Base-by-base conservation (phyloP, 2,888 invertebrate species). In the Acronicta leporina region DNA sequence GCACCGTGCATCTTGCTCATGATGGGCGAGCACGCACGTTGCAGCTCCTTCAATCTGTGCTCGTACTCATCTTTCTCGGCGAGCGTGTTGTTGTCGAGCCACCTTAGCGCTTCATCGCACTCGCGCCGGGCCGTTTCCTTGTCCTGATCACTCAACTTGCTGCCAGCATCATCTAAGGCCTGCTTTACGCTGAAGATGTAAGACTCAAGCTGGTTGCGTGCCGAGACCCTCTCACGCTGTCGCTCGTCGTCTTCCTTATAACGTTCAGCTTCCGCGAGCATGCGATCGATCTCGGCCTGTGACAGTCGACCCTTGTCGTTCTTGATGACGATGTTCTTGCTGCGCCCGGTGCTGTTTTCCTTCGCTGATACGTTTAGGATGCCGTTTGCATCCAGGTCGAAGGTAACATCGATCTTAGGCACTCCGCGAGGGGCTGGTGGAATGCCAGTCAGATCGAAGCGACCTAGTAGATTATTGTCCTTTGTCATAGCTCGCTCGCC, bases 331-430 rank as follows among this genome's bases (percentile, higher is more conserved):
- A 98, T 97, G 81, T 96, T 96, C 86, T 96, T 96, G 52, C 95
- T 96, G 72, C 96, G 96, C 20, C 95, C 96, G 0, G 95, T 95
- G 75, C 95, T 95, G 85, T 95, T 95, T 69, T 96, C 96, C 70
- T 96, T 95, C n/a, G 98, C 98, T 0, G 97, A 96, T 0, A 98
- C 98, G 86, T 98, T 98, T 61, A 98, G 89, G 72, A 97, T 97
- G 15, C 97, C 97, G 84, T 97, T 97, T 11, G 97, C 97, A 82
- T 97, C 97, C 68, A 97, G 86, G 81, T 97, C 97, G 84, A 97
- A 97, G 16, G 96, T 96, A 27, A 96, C 96, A 64, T 96, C 96
- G 70, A 96, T 96, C 83, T 96, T 95, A 0, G 96, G 96, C 0
- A 96, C 95, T 38, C 96, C 96, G 38, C 96, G 94, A 0, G 96